These are phyloP conservation scores for Syngnathus floridae DNA, from an alignment of 2,113 vertebrate genomes.

Conservation along the genomic window DNA sequence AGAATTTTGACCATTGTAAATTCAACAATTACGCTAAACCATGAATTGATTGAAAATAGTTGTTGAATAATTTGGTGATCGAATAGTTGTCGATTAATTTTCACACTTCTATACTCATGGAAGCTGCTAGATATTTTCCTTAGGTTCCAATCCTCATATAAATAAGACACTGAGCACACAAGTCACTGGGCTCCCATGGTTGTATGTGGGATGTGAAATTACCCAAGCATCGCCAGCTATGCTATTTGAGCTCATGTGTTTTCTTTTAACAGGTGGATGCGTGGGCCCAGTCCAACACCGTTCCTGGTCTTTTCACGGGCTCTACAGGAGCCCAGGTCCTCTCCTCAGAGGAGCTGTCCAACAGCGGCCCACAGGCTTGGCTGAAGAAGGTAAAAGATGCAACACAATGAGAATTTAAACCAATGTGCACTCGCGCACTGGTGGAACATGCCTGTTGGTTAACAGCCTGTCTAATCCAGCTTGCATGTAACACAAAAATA, in stretches of 20 bases:
- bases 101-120: background rate
- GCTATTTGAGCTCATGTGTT: background rate
- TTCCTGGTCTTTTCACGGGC: slow-evolving; percentile 95
- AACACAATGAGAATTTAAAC: background rate
- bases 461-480: background rate
- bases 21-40: too few species aligned
- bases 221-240: background rate
- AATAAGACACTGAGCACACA: too few species aligned
- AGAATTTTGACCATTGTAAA: too few species aligned
- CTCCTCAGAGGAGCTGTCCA: slow-evolving; percentile 89
- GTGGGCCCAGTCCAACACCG: slow-evolving; percentile 94
- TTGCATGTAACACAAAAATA: background rate
- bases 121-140: background rate
- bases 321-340: slow-evolving; percentile 93
- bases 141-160: background rate
- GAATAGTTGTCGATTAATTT: too few species aligned
- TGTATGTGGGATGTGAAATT: background rate
- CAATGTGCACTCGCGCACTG: background rate
- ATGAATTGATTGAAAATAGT: too few species aligned
- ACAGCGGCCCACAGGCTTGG: slow-evolving; percentile 96
- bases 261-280: slow-evolving; percentile 81
- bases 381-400: slow-evolving; percentile 86
- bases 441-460: background rate
- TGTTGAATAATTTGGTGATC: too few species aligned
- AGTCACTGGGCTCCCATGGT: background rate